A percentile compares a stretch with the other conserved stretches of the same genome.
These are phyloP conservation scores for Coregonus ussuriensis DNA, from an alignment of 2,797 vertebrate species.

Conservation along the genomic window DNA sequence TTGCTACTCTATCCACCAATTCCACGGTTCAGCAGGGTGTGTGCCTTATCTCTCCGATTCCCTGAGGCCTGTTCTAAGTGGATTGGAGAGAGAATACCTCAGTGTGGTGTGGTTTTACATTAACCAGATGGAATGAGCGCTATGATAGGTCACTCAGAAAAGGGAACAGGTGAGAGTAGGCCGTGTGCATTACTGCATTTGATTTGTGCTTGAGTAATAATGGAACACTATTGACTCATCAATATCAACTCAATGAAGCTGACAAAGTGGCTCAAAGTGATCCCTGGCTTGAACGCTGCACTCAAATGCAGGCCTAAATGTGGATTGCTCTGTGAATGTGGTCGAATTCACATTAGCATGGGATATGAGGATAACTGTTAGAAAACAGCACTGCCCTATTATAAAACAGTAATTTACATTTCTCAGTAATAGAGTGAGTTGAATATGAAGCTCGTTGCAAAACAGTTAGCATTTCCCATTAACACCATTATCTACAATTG, in stretches of 20 bases:
- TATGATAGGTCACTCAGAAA: background rate
- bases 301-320: background rate
- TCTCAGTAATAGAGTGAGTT: background rate
- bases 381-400: background rate
- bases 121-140: conserved; percentile 4
- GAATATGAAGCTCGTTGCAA: background rate
- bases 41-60: background rate
- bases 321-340: background rate
- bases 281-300: background rate
- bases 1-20: background rate
- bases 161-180: background rate
- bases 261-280: conserved; percentile 4
- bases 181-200: background rate
- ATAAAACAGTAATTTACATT: background rate
- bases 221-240: background rate
- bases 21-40: background rate
- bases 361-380: background rate
- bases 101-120: background rate
- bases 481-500: background rate
- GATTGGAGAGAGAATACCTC: background rate
- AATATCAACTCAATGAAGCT: background rate
- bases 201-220: background rate
- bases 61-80: background rate
- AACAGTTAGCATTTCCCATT: background rate
- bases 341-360: background rate